Evolutionary conservation across 1,140 invertebrate genomes (phyloP).

Genomic region (Chironomus striatipennis): DNA sequence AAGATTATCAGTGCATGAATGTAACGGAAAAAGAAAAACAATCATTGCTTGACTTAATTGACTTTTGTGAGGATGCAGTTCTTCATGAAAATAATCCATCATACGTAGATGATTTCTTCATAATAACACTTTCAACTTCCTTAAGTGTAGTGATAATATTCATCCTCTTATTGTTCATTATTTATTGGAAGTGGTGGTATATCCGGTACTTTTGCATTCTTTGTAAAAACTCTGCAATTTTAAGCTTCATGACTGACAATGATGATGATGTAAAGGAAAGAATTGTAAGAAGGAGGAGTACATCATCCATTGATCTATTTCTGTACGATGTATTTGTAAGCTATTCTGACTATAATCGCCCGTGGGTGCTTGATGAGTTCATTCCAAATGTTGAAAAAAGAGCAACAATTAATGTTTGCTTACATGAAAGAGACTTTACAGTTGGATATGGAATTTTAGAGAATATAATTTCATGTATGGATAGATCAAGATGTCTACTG

Average conservation of each 20-base stretch:
- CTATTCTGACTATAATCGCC: conserved; percentile 50
- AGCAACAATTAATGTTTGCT: conserved; percentile 47
- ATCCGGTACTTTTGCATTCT: conserved; percentile 49
- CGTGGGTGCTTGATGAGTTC: conserved; percentile 50
- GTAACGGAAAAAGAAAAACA: not conserved
- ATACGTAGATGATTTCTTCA: not conserved
- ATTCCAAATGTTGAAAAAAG: conserved; percentile 49
- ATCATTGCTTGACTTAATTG: not conserved
- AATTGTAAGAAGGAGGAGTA: conserved; percentile 26
- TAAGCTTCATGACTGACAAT: conserved; percentile 40
- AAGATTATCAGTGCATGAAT: conserved; percentile 15
- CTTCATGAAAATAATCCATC: not conserved
- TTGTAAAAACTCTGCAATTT: conserved; percentile 43
- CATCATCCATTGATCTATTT: conserved; percentile 30
- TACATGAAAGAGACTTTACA: conserved; percentile 56
- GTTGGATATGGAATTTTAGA: conserved; percentile 51
- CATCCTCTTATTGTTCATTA: conserved; percentile 34
- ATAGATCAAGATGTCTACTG: conserved; percentile 48
- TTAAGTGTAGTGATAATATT: conserved; percentile 28
- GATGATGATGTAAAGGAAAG: conserved; percentile 34
- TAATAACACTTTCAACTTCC: not conserved
- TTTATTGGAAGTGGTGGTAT: conserved; percentile 43
- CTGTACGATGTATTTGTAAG: conserved; percentile 54
- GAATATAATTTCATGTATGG: conserved; percentile 56
- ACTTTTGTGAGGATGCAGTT: not conserved